A percentile compares a stretch with the other conserved stretches of the same genome.
Evolutionary conservation across 2,113 vertebrate genomes (phyloP).

Genomic region (Leucopternis melanops): DNA sequence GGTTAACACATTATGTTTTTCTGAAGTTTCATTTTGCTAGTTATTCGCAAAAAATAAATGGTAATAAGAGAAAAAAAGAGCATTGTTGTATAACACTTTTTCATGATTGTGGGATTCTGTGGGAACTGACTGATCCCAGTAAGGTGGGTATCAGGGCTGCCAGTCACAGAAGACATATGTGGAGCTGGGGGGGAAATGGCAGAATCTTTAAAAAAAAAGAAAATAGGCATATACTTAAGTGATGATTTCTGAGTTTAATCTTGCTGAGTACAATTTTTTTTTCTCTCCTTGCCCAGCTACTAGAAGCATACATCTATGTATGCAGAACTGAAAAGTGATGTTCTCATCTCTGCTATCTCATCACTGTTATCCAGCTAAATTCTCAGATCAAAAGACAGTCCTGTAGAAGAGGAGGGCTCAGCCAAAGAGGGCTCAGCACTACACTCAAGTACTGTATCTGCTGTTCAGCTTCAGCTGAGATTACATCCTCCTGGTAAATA

Average conservation of each 20-base stretch:
- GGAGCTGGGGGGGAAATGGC: background rate
- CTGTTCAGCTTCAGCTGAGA: background rate
- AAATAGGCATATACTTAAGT: background rate
- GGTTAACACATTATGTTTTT: background rate
- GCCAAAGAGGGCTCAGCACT: background rate
- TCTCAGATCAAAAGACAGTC: background rate
- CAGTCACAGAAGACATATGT: background rate
- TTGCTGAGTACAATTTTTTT: background rate
- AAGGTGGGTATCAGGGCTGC: background rate
- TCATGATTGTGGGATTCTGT: background rate
- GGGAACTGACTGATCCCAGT: background rate
- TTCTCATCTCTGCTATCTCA: background rate
- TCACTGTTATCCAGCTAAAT: background rate
- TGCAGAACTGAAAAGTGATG: background rate
- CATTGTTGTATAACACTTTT: background rate
- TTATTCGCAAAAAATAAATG: background rate
- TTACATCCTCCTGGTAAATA: background rate
- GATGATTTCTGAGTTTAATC: background rate
- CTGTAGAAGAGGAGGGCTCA: background rate
- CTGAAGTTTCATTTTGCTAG: background rate
- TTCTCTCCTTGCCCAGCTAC: background rate
- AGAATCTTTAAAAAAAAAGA: background rate
- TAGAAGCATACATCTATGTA: background rate
- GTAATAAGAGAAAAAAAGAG: background rate
- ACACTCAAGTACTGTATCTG: background rate